phyloP scores from a whole-genome alignment of 2,797 vertebrate genomes.

The Hirundo rustica region DNA sequence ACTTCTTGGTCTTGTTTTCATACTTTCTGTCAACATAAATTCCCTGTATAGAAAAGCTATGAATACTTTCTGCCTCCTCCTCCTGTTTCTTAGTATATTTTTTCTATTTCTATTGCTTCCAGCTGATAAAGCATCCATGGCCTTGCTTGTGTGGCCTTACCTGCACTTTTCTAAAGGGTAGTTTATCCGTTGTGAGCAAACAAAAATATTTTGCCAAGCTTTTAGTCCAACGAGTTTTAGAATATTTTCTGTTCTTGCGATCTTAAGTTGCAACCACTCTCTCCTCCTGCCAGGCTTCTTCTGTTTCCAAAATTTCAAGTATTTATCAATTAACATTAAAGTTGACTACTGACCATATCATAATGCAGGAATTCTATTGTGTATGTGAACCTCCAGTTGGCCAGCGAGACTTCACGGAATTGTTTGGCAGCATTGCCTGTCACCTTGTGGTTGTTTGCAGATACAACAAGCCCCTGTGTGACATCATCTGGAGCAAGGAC shows the following conservation, averaged over 20 bases:
- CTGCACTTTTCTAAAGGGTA: background rate
- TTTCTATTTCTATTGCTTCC: background rate
- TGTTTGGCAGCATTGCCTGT: conserved; percentile 34
- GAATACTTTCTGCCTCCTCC: background rate
- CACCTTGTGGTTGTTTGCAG: conserved; percentile 47
- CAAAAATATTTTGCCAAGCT: background rate
- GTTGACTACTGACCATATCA: background rate
- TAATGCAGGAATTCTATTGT: background rate
- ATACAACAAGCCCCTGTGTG: background rate
- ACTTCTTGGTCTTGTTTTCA: background rate
- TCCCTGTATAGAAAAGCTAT: background rate
- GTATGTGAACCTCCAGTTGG: background rate
- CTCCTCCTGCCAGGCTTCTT: background rate
- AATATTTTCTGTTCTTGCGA: background rate
- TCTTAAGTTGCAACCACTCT: background rate
- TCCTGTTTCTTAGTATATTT: background rate
- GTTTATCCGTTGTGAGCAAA: background rate
- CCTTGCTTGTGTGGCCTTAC: background rate
- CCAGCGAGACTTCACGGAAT: background rate
- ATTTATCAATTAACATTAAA: background rate
- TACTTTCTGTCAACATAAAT: background rate
- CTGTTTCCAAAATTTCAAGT: background rate
- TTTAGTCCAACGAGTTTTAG: background rate
- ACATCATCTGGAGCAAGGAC: background rate
- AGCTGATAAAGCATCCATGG: background rate